Evolutionary conservation across 2,797 vertebrate genomes (phyloP), one percentile per base, ranked within the genome.

Genomic region (Alfaro cultratus): DNA sequence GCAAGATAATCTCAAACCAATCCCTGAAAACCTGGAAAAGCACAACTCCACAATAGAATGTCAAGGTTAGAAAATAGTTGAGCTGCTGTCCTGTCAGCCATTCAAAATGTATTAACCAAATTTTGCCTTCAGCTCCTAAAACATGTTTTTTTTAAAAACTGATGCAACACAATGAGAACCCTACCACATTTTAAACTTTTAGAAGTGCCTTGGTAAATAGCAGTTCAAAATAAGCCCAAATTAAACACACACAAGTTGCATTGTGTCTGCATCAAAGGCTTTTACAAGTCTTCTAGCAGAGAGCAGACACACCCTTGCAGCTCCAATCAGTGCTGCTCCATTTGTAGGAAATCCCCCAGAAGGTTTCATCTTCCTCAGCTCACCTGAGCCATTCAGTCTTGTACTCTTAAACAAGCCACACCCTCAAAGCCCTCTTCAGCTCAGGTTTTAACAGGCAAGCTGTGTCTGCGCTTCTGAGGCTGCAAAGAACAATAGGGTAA

Each of bases 391-490:
- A 26, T 91, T 91, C 84, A 87, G 71, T 86, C 64, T 60, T 47
- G 75, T 81, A 84, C 26, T 82, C 76, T 83, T 68, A 83, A 82
- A 86, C 84, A 84, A 89, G 88, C 89, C 92, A 91, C 91, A 77
- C 91, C 87, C 90, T 89, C 41, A 51, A 89, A 90, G 91, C 91
- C 43, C 43, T 72, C 39, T 92, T 83, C 77, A 88, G 83, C 80
- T 45, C 83, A 91, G 81, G 92, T 92, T 91, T 73, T 84, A 84
- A 90, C 90, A 91, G 86, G 92, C 84, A 90, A 77, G 80, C 85
- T 23, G 53, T 1, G 85, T 68, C 90, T 88, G 83, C 71, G 73
- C 84, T 74, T 81, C 60, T 62, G 70, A 88, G 82, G 87, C 75
- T 86, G 79, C 85, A 75, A 29, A 26, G 72, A 92, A 92, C 90